These are phyloP conservation scores for Oreochromis niloticus DNA, from an alignment of 2,113 vertebrate genomes.

Conservation along the genomic window DNA sequence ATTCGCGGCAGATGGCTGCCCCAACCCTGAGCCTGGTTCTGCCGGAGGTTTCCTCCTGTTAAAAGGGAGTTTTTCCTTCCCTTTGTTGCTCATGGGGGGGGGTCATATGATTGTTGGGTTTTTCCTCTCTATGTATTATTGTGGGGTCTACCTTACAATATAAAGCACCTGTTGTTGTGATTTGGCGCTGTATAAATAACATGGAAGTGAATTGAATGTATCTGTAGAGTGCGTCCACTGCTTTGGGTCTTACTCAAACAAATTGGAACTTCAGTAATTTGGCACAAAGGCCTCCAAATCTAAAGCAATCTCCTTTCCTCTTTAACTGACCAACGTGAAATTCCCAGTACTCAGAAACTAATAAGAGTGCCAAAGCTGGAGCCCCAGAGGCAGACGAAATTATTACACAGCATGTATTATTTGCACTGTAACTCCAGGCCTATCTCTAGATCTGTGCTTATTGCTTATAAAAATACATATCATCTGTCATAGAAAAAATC, in stretches of 20 bases:
- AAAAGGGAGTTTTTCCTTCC: not conserved
- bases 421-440: conserved; percentile 8
- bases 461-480: conserved; percentile 27
- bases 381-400: not conserved
- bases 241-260: not conserved
- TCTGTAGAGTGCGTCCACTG: not conserved
- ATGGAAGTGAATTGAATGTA: not conserved
- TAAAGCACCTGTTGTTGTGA: not conserved
- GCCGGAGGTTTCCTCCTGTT: too few relatives aligned
- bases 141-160: not conserved
- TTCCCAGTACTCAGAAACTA: conserved; percentile 45
- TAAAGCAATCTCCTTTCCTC: not conserved
- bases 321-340: not conserved
- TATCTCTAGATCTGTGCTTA: not conserved
- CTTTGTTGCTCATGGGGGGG: not conserved
- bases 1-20: not conserved
- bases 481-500: conserved; percentile 11
- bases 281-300: not conserved
- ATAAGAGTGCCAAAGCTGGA: not conserved
- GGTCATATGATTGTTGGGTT: not conserved
- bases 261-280: not conserved
- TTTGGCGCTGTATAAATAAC: not conserved
- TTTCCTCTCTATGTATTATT: not conserved
- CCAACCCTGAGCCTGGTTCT: not conserved
- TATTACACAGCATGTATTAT: not conserved